These are phyloP conservation scores for Sturnira hondurensis DNA, from an alignment of 2,113 vertebrate species.

Conservation along the genomic window DNA sequence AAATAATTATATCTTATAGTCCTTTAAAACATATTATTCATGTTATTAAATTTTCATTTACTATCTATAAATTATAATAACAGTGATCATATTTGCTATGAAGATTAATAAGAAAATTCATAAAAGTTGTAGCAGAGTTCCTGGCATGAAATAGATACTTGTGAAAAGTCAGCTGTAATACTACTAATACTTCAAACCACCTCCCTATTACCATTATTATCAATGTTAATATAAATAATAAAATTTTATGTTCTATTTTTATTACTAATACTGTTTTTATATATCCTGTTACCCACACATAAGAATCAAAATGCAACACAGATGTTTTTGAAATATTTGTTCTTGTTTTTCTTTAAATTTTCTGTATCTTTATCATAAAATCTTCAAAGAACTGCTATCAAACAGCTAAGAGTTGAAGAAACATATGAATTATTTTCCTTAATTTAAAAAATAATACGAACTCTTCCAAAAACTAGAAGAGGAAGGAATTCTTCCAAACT, in stretches of 20 bases:
- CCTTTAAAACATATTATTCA: neutral
- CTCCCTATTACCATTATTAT: neutral
- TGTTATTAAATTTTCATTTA: neutral
- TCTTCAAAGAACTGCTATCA: neutral
- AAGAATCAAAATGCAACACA: neutral
- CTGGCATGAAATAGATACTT: neutral
- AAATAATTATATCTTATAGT: neutral
- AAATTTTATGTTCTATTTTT: neutral
- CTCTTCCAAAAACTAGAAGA: neutral
- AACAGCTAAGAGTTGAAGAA: neutral
- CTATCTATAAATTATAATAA: neutral
- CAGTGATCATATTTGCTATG: neutral
- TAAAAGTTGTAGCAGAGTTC: neutral
- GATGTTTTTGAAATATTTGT: neutral
- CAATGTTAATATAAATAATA: neutral
- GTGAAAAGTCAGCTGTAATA: neutral
- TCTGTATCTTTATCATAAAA: neutral
- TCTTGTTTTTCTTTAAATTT: neutral
- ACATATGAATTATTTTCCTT: neutral
- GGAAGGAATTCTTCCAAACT: neutral
- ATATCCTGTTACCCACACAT: neutral
- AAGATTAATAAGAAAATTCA: neutral
- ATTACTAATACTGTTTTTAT: neutral
- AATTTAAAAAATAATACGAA: neutral
- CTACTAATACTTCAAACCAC: neutral